Base-by-base conservation (phyloP, 2,797 vertebrate genomes). In the Nothura maculosa region DNA sequence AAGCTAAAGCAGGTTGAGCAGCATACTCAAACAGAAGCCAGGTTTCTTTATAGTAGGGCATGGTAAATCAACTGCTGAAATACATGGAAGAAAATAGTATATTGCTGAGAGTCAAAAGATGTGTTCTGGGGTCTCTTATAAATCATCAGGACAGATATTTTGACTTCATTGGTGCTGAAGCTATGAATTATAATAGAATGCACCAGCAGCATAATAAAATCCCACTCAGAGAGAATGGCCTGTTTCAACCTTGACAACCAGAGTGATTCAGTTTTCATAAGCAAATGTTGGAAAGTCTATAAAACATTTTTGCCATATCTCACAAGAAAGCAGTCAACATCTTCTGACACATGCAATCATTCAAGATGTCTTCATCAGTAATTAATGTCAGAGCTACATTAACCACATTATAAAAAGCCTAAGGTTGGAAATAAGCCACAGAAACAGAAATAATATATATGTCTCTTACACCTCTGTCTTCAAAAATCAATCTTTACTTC, bases 101-200 rank as follows among this genome's bases (percentile, higher is more conserved):
- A 50, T 78, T 94, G 34, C 72, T 84, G 79, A 92, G 40, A 95
- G 88, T 77, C 45, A 72, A 81, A 82, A 67, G 20, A 27, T 80
- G 27, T 75, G 52, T 16, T 80, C 80, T 90, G 80, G 57, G 54
- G 25, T 74, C 54, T 82, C 80, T 12, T 77, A 72, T 89, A 95
- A 94, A 86, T 95, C 75, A 90, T 64, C 60, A 87, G 27, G 58
- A 77, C 28, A 84, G 80, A 68, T 85, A 78, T 74, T 91, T 94
- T 69, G 91, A 86, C 17, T 90, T 94, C 3, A 17, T 74, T 90
- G 89, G 55, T 36, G 15, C 42, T 92, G 57, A 94, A 94, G 38
- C 92, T 91, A 87, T 79, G 57, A 92, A 64, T 64, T 92, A 32
- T 63, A 88, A 74, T 75, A 92, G 13, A 70, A 76, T 78, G 9